phyloP scores from a whole-genome alignment of 2,113 vertebrate species.

The Phodopus roborovskii region DNA sequence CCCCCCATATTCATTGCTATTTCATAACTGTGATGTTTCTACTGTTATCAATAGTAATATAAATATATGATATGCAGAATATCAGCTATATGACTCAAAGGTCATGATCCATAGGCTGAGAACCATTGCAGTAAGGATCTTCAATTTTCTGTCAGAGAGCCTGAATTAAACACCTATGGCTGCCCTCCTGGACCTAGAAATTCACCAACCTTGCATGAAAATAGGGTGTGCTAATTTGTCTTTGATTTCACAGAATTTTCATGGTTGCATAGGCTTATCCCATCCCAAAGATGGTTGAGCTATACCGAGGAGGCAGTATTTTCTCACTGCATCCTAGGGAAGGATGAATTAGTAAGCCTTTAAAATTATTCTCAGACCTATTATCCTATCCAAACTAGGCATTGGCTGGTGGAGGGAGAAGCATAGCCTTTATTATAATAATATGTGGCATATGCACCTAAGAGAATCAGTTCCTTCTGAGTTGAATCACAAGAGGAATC shows the following conservation, averaged over 20 bases:
- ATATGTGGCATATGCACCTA: neutral
- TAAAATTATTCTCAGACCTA: neutral
- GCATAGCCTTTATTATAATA: neutral
- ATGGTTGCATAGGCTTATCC: neutral
- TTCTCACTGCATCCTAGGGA: neutral
- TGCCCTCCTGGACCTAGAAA: neutral
- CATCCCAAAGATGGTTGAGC: neutral
- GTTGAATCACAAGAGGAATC: neutral
- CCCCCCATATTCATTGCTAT: neutral
- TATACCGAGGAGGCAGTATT: neutral
- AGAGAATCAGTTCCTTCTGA: slow-evolving; percentile 11
- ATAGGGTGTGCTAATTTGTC: slow-evolving; percentile 31
- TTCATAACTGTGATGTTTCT: neutral
- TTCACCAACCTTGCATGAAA: neutral
- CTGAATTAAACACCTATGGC: neutral
- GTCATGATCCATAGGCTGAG: neutral
- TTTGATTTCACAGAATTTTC: neutral
- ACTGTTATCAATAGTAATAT: neutral
- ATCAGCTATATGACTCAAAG: neutral
- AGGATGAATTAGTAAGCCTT: slow-evolving; percentile 1
- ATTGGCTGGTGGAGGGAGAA: slow-evolving; percentile 14
- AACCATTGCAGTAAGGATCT: neutral
- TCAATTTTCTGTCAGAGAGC: neutral
- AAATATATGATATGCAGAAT: neutral
- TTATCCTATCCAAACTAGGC: neutral